These are phyloP conservation scores for Protosalanx chinensis DNA, from an alignment of 2,797 vertebrate species.

Conservation along the genomic window DNA sequence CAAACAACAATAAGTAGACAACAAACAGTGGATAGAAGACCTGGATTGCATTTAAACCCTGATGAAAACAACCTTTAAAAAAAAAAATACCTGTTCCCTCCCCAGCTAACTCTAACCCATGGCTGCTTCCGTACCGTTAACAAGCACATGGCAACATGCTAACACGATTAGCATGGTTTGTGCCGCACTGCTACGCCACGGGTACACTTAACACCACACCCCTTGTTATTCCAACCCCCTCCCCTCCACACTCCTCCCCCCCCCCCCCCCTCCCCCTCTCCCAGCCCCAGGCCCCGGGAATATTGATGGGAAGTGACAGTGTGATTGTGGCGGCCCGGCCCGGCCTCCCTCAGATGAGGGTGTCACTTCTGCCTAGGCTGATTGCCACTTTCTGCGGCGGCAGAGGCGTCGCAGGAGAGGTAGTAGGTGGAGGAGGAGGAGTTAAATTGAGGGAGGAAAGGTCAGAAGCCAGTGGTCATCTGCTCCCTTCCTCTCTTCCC, in stretches of 20 bases:
- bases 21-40: not conserved
- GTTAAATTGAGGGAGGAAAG: conserved; percentile 87
- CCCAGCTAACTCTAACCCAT: not conserved
- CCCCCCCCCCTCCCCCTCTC: not conserved
- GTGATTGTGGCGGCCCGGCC: conserved; percentile 64
- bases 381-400: conserved; percentile 71
- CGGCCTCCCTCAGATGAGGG: conserved; percentile 72
- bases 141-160: not conserved
- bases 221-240: not conserved
- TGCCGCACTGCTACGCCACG: not conserved
- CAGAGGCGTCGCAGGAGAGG: conserved; percentile 17
- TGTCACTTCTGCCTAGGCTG: conserved; percentile 76
- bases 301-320: conserved; percentile 74
- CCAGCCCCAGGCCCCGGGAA: conserved; percentile 42
- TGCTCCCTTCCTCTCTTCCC: conserved; percentile 70
- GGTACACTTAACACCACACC: not conserved
- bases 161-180: not conserved
- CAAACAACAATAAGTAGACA: not conserved
- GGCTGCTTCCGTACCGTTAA: not conserved
- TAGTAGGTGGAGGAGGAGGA: conserved; percentile 46
- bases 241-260: conserved; percentile 12
- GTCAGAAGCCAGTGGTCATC: conserved; percentile 80
- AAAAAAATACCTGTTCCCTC: too few species aligned
- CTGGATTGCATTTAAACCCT: too few species aligned
- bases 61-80: too few species aligned